A percentile compares a stretch with the other conserved stretches of the same genome.
Evolutionary conservation across 2,113 vertebrate genomes (phyloP).

Genomic region (Sinocyclocheilus anshuiensis): DNA sequence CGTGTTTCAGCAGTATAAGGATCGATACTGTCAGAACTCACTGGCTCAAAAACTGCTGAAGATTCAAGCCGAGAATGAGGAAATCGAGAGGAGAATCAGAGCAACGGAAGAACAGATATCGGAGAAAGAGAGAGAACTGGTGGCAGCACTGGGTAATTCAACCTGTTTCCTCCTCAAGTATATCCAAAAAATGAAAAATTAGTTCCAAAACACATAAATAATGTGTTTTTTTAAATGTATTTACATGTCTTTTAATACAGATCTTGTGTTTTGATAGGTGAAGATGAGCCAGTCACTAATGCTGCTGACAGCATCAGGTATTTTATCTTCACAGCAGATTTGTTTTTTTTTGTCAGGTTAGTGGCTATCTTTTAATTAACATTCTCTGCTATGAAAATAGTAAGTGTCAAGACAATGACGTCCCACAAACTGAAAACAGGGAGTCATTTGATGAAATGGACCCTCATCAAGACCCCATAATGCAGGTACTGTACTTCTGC

Average conservation of each 20-base stretch:
- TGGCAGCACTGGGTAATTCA: constrained; percentile 63
- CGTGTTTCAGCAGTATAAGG: constrained; percentile 67
- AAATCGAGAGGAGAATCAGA: constrained; percentile 67
- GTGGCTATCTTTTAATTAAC: background rate
- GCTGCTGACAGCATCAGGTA: constrained; percentile 43
- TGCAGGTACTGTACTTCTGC: constrained; percentile 34
- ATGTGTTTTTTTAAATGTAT: background rate
- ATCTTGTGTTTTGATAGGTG: constrained; percentile 24
- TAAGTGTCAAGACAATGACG: background rate
- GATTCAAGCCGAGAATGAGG: constrained; percentile 68
- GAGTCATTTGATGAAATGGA: background rate
- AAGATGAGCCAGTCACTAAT: background rate
- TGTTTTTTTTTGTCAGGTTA: background rate
- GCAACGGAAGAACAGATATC: constrained; percentile 65
- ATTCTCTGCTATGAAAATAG: background rate
- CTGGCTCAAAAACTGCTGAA: constrained; percentile 67
- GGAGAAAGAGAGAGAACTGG: constrained; percentile 65
- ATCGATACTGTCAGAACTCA: constrained; percentile 67
- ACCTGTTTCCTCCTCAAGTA: background rate
- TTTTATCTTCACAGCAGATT: background rate
- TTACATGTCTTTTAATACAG: background rate
- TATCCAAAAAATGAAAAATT: background rate
- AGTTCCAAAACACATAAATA: background rate
- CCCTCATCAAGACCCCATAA: background rate
- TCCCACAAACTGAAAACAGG: background rate